Percentiles rank a stretch among this genome's conserved stretches.
Conservation (phyloP, 2,797 vertebrate genomes). For the Merluccius polli region DNA sequence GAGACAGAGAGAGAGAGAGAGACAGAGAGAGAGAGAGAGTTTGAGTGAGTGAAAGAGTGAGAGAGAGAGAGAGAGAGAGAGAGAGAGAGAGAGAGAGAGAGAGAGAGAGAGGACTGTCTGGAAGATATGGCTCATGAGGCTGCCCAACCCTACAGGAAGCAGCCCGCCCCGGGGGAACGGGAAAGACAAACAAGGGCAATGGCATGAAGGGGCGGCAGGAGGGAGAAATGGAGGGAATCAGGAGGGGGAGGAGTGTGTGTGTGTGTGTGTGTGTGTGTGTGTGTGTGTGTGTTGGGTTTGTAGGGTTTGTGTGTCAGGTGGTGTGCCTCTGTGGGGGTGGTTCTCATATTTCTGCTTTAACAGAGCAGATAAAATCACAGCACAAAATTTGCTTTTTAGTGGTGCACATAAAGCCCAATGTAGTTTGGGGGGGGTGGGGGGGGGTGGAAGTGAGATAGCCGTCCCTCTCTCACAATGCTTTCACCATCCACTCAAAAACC, state of each 20-base stretch:
- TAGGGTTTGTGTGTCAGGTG: slow-evolving; percentile 67
- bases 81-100: slow-evolving; percentile 31
- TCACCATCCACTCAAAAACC: no score
- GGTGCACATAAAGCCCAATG: slow-evolving; percentile 36
- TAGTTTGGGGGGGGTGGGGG: slow-evolving; percentile 19
- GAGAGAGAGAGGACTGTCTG: slow-evolving; percentile 69
- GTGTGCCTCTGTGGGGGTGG: slow-evolving; percentile 61
- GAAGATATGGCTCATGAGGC: slow-evolving; percentile 75
- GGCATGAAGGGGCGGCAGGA: slow-evolving; percentile 54
- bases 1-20: slow-evolving; percentile 35
- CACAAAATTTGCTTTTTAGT: slow-evolving; percentile 58
- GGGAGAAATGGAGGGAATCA: slow-evolving; percentile 10
- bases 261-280: slow-evolving; percentile 48
- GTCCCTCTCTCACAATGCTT: not conserved
- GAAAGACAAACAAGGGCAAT: slow-evolving; percentile 80
- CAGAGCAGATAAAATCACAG: slow-evolving; percentile 62
- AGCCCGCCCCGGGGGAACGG: slow-evolving; percentile 72
- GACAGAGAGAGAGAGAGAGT: not conserved
- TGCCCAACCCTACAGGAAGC: slow-evolving; percentile 78
- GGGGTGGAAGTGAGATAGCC: slow-evolving; percentile 4
- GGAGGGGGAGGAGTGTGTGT: slow-evolving; percentile 30
- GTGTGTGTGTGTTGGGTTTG: slow-evolving; percentile 57
- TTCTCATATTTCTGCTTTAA: slow-evolving; percentile 67
- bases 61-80: slow-evolving; percentile 2
- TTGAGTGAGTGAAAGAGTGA: slow-evolving; percentile 20